Conservation (phyloP, 1,140 invertebrate genomes). For the Bombus waltoni region DNA sequence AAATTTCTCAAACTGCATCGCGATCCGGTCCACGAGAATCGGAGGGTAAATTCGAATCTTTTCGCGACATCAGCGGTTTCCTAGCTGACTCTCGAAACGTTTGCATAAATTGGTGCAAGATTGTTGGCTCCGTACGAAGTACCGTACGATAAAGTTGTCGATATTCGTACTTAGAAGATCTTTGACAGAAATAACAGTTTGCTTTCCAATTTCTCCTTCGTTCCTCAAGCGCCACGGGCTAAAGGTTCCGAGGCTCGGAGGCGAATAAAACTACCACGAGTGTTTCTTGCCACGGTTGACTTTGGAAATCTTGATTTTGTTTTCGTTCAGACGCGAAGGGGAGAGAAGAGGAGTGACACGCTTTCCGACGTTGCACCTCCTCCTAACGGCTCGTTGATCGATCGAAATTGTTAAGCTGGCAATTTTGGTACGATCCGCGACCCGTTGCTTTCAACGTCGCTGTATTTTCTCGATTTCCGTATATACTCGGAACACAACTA, state of each 20-base stretch:
- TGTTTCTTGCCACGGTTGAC: too few species aligned
- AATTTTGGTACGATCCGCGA: not conserved
- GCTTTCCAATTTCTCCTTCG: too few species aligned
- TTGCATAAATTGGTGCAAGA: not conserved
- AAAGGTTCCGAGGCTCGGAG: too few species aligned
- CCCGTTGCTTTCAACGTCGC: not conserved
- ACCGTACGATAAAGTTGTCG: not conserved
- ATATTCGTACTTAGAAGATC: not conserved
- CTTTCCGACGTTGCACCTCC: not conserved
- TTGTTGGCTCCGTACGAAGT: not conserved
- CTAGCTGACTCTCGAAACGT: not conserved
- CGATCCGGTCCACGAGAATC: not conserved
- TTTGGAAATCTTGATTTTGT: not conserved
- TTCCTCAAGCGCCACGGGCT: not conserved
- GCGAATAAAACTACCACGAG: too few species aligned
- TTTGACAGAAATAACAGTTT: not conserved
- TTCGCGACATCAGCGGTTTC: not conserved
- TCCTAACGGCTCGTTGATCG: not conserved
- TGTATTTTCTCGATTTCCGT: constrained; percentile 33
- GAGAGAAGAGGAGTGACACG: not conserved
- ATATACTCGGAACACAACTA: constrained; percentile 1
- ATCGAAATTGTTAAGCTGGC: constrained; percentile 18
- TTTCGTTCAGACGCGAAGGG: not conserved
- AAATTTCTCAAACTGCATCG: not conserved
- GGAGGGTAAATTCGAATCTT: not conserved